phyloP scores from a whole-genome alignment of 2,113 vertebrate species.

The Girardinichthys multiradiatus region DNA sequence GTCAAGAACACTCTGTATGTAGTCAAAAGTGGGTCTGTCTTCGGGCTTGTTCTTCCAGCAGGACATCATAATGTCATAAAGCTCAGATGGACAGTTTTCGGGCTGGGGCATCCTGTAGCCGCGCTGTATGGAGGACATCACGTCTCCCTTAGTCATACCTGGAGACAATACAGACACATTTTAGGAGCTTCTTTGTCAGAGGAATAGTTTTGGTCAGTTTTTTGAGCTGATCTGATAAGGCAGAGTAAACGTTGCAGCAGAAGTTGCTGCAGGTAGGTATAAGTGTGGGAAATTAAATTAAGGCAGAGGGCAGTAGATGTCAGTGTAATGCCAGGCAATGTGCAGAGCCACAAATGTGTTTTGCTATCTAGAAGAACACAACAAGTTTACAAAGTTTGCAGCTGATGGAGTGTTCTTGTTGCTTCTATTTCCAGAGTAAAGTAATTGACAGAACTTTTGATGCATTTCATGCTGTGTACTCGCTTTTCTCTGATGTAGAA shows the following conservation, averaged over 20 bases:
- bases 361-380: neutral
- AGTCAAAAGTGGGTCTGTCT: constrained; percentile 94
- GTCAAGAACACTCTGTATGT: constrained; percentile 88
- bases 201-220: neutral
- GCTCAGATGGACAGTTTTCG: constrained; percentile 83
- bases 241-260: too few species aligned
- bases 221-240: too few species aligned
- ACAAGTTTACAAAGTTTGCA: neutral
- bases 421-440: too few species aligned
- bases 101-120: constrained; percentile 91
- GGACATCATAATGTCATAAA: constrained; percentile 86
- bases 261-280: too few species aligned
- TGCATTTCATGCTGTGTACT: too few species aligned
- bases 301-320: neutral
- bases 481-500: too few species aligned
- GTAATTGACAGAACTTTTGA: too few species aligned
- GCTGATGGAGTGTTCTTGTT: neutral
- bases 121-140: constrained; percentile 78
- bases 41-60: constrained; percentile 91
- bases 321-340: neutral
- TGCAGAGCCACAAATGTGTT: neutral
- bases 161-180: neutral
- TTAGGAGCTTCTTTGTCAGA: neutral
- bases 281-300: neutral
- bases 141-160: constrained; percentile 82